phyloP scores from a whole-genome alignment of 2,888 invertebrate genomes.

The Emmelina monodactyla region DNA sequence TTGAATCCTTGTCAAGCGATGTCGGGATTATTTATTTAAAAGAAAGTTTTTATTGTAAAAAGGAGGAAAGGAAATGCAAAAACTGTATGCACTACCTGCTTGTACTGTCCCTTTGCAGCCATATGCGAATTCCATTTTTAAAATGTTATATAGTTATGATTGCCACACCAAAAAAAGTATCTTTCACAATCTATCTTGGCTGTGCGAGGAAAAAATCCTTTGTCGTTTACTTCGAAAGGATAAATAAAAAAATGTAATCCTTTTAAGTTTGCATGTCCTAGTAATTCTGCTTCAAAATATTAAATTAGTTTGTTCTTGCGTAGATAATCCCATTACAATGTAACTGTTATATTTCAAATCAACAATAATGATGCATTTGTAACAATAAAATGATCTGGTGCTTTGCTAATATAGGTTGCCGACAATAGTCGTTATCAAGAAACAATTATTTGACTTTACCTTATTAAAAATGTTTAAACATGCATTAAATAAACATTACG shows the following conservation, averaged over 20 bases:
- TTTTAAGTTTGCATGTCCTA: constrained; percentile 27
- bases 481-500: too few species aligned
- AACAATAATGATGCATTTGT: too few species aligned
- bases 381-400: too few species aligned
- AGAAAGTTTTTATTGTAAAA: constrained; percentile 67
- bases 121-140: constrained; percentile 53
- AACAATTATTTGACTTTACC: too few species aligned
- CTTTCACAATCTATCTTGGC: constrained; percentile 32
- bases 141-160: constrained; percentile 37
- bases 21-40: constrained; percentile 64
- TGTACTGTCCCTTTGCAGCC: constrained; percentile 56
- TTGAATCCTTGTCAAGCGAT: constrained; percentile 56
- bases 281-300: constrained; percentile 10
- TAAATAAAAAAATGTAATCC: constrained; percentile 27
- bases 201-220: constrained; percentile 37
- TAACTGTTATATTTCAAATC: too few species aligned
- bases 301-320: not conserved
- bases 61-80: constrained; percentile 65
- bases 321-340: not conserved
- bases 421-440: too few species aligned
- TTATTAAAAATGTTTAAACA: too few species aligned
- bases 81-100: constrained; percentile 52
- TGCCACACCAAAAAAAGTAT: constrained; percentile 43
- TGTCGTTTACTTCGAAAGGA: constrained; percentile 31
- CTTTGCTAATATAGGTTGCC: too few species aligned